Evolutionary conservation across 2,888 invertebrate genomes (phyloP), one percentile per base, ranked within the genome.

Genomic region (Plusia festucae): DNA sequence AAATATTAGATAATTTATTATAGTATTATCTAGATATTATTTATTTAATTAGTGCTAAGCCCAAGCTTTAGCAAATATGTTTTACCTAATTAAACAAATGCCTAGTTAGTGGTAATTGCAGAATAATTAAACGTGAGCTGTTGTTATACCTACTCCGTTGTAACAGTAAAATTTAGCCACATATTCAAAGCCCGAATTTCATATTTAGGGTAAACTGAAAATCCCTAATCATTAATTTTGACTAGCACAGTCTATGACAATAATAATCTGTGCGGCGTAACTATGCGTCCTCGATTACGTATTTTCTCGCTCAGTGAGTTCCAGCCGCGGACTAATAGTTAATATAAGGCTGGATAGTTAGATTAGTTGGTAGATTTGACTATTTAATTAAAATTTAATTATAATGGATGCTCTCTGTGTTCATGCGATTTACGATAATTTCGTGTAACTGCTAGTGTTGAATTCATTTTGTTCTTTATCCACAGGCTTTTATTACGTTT

Each of bases 181-280:
- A 79, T 70, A 76, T 82, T 79, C 71, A 79, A 82, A 83, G 81
- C 81, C 80, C 75, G 68, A 82, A 82, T 85, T 85, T 79, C 71
- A 81, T 83, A 82, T 86, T 82, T 79, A 71, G 70, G 69, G 69
- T 82, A 82, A 79, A 79, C 79, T 84, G 69, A 73, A 78, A 65
- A 76, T 75, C 77, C 70, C 68, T 60, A 79, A 75, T 82, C 79
- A 81, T 81, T 82, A 80, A 86, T 82, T 82, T 80, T 53, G 64
- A 32, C 73, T 76, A 70, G 66, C 65, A 65, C 75, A 71, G 59
- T 59, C 60, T 60, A 56, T 63, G 58, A 65, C 64, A 53, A 70
- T 66, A 20, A 76, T 80, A 79, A 85, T 79, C 81, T 70, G 58
- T 66, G 40, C 52, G 53, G 65, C 53, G 51, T 68, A 65, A 76